These are phyloP conservation scores for Sitobion miscanthi DNA, from an alignment of 1,140 invertebrate species.

Conservation along the genomic window DNA sequence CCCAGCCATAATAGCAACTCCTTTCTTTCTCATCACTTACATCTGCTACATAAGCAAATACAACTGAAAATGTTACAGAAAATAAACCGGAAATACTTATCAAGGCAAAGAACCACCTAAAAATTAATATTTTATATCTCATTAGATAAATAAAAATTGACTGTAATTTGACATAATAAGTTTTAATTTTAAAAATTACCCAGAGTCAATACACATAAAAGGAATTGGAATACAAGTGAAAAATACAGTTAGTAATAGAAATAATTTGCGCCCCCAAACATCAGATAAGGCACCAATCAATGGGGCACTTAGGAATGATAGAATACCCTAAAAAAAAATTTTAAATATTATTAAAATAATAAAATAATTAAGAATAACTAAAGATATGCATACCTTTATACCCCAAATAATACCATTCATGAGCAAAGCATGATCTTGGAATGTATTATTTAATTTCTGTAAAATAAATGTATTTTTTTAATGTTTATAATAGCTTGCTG, in stretches of 20 bases:
- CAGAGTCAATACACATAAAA: constrained; percentile 97
- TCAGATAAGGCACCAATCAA: constrained; percentile 96
- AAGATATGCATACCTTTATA: constrained; percentile 72
- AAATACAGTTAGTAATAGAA: constrained; percentile 97
- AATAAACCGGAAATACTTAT: constrained; percentile 98
- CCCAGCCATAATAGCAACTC: constrained; percentile 94
- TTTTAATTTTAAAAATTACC: constrained; percentile 66
- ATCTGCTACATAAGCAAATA: constrained; percentile 99
- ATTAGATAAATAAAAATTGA: not conserved
- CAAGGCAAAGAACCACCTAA: constrained; percentile 98
- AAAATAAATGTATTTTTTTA: constrained; percentile 60
- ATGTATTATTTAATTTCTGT: constrained; percentile 92
- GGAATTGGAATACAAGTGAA: constrained; percentile 99
- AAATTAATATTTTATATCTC: constrained; percentile 54
- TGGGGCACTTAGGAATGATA: constrained; percentile 96
- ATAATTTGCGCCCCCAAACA: constrained; percentile 97
- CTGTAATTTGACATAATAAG: not conserved
- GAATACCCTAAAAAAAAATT: constrained; percentile 76
- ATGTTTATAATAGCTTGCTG: not conserved
- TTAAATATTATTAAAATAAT: constrained; percentile 29
- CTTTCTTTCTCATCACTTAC: constrained; percentile 97
- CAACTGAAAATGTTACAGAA: constrained; percentile 98
- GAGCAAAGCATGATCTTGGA: constrained; percentile 98
- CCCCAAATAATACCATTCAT: constrained; percentile 99
- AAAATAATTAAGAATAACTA: not conserved